Evolutionary conservation across 2,797 vertebrate genomes (phyloP), one percentile per base, ranked within the genome.

Genomic region (Prunella strophiata): DNA sequence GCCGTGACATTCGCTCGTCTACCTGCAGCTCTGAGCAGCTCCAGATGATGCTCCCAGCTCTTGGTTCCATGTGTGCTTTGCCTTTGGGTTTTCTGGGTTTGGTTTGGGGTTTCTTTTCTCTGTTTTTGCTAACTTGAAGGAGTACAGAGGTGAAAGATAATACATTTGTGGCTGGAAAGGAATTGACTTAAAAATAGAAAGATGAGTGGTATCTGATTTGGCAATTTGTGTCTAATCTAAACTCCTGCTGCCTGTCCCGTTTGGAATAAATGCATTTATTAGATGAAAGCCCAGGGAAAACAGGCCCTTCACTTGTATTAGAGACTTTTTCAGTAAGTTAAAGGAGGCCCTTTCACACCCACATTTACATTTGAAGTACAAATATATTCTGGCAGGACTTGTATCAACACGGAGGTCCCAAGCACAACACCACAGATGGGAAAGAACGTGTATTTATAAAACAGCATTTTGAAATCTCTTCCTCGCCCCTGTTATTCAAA

Each of bases 121-220:
- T 85, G 61, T 7, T 65, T 85, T 76, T 81, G 52, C 63, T 63
- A 72, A 59, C 55, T 76, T 71, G n/a, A 93, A 93, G 88, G 76
- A 92, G 47, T 26, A 54, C 59, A 67, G 76, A 68, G 34, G 91
- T 67, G 68, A 92, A 96, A 91, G 66, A 93, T 14, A 91, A 96
- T 65, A 79, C 80, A 84, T 52, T 65, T 82, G 61, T 26, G 86
- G 62, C 73, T 88, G 84, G 68, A 78, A 87, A 92, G 79, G 48
- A 93, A 63, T 16, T 79, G 51, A 40, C n/a, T 85, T 88, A 88
- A 93, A 95, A 96, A 87, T 22, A 75, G 57, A 92, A 96, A 93
- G 72, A 96, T 72, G 71, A 80, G 91, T 48, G 71, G 91, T 62
- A 93, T 92, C 67, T 90, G 85, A 96, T 77, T 63, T 95, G 94